A percentile compares a stretch with the other conserved stretches of the same genome.
Conservation (phyloP, 2,888 invertebrate genomes). For the Druceiella hillmani region DNA sequence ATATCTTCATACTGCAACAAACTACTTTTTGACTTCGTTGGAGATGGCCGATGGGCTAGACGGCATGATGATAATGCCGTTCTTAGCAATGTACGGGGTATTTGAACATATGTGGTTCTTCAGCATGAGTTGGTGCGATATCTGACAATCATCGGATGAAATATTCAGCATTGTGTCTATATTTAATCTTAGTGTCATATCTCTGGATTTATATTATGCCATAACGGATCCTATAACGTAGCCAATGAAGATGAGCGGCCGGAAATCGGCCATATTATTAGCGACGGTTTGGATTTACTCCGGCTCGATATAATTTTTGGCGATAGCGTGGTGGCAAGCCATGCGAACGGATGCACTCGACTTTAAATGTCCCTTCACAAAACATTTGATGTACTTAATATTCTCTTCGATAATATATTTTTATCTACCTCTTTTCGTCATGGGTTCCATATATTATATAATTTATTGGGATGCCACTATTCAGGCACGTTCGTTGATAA, state of each 20-base stretch:
- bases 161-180: constrained; percentile 97
- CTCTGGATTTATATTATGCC: constrained; percentile 96
- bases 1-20: constrained; percentile 94
- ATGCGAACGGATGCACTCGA: constrained; percentile 76
- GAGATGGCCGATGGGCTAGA: constrained; percentile 96
- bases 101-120: constrained; percentile 90
- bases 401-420: constrained; percentile 98
- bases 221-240: constrained; percentile 98
- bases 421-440: constrained; percentile 92
- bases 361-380: constrained; percentile 92
- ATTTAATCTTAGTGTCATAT: constrained; percentile 94
- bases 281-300: constrained; percentile 96
- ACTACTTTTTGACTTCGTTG: constrained; percentile 94
- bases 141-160: constrained; percentile 96
- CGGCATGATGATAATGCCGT: constrained; percentile 97
- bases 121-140: constrained; percentile 94
- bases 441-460: constrained; percentile 97
- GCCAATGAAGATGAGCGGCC: constrained; percentile 89
- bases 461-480: constrained; percentile 92
- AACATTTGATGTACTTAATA: constrained; percentile 92
- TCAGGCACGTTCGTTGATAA: constrained; percentile 84
- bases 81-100: constrained; percentile 87
- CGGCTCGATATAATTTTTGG: constrained; percentile 97
- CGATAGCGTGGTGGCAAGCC: constrained; percentile 94
- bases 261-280: constrained; percentile 81